Conservation (phyloP, 2,797 vertebrate genomes). For the Cynodonichthys magdalenae region DNA sequence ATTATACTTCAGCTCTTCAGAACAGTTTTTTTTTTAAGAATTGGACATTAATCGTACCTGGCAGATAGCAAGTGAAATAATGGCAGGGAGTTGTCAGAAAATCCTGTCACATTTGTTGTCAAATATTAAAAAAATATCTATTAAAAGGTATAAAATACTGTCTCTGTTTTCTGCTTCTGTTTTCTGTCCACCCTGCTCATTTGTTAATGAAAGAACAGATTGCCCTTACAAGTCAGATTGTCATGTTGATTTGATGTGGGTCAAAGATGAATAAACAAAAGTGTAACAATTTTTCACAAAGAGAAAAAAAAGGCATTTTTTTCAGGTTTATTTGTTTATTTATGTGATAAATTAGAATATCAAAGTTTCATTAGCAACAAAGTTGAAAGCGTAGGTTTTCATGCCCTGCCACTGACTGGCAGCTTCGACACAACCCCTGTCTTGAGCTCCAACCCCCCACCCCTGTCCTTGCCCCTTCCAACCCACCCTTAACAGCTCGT, state of each 20-base stretch:
- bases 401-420: conserved; percentile 55
- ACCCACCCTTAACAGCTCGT: conserved; percentile 53
- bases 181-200: conserved; percentile 41
- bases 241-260: conserved; percentile 14
- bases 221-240: conserved; percentile 22
- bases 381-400: conserved; percentile 11
- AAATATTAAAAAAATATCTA: background rate
- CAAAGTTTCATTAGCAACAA: conserved; percentile 8
- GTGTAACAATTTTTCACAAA: background rate
- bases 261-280: conserved; percentile 28
- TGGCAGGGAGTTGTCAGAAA: conserved; percentile 38
- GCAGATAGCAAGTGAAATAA: conserved; percentile 42
- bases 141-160: conserved; percentile 9
- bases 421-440: conserved; percentile 54
- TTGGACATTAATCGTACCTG: conserved; percentile 40
- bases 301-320: background rate
- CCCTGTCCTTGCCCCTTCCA: conserved; percentile 45
- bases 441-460: conserved; percentile 34
- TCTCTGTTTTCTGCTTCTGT: conserved; percentile 24
- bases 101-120: conserved; percentile 33
- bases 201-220: conserved; percentile 39
- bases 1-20: conserved; percentile 37
- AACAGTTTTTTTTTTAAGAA: conserved; percentile 30
- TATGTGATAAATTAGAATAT: conserved; percentile 6
- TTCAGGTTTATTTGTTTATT: background rate